phyloP scores from a whole-genome alignment of 2,888 invertebrate species.

The Synergus umbraculus region DNA sequence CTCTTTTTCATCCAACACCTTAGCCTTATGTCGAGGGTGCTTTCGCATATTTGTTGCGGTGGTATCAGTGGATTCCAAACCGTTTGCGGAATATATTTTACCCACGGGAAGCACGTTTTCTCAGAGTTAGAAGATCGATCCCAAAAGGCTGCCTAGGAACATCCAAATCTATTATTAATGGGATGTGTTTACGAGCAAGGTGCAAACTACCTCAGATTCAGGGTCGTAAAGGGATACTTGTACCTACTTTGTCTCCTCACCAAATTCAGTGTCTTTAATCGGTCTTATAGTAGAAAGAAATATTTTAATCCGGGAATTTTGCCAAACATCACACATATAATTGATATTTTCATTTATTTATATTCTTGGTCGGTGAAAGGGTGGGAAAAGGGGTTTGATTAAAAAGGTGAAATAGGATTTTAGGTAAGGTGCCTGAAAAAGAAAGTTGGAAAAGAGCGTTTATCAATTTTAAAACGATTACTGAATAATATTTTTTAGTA shows the following conservation, averaged over 20 bases:
- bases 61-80: slow-evolving; percentile 12
- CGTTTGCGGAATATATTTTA: slow-evolving; percentile 24
- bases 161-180: slow-evolving; percentile 9
- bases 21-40: slow-evolving; percentile 24
- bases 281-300: not conserved
- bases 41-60: slow-evolving; percentile 28
- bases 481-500: not conserved
- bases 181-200: not conserved
- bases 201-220: not conserved
- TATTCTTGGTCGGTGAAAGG: no score
- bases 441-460: no score
- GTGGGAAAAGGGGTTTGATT: no score
- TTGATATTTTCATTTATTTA: no score
- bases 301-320: not conserved
- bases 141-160: not conserved
- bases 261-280: not conserved
- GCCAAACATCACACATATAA: no score
- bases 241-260: not conserved
- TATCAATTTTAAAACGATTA: no score
- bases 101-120: not conserved
- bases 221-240: not conserved
- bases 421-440: no score
- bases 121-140: not conserved
- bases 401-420: no score
- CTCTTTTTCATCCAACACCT: not conserved